Evolutionary conservation across 2,888 invertebrate genomes (phyloP).

Genomic region (Diaprepes abbreviatus): DNA sequence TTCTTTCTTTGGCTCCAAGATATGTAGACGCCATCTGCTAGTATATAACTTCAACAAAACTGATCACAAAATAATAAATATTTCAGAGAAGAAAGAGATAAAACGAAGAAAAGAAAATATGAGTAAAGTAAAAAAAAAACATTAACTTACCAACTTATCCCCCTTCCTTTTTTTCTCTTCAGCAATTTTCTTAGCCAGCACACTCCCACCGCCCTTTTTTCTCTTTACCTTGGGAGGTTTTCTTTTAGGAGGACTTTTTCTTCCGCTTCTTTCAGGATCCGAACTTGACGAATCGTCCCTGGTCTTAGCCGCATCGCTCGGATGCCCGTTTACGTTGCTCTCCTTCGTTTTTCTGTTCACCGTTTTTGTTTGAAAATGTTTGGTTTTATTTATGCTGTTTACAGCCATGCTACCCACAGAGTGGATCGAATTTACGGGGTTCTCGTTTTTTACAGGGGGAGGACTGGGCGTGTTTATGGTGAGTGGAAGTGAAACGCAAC

Average conservation of each 20-base stretch:
- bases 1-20: too few species aligned
- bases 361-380: slow-evolving; percentile 62
- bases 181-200: slow-evolving; percentile 67
- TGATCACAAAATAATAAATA: too few species aligned
- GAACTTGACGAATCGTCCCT: slow-evolving; percentile 78
- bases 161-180: slow-evolving; percentile 74
- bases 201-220: slow-evolving; percentile 71
- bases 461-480: slow-evolving; percentile 66
- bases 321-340: slow-evolving; percentile 46
- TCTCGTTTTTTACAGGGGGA: slow-evolving; percentile 65
- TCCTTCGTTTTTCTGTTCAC: slow-evolving; percentile 51
- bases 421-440: slow-evolving; percentile 71
- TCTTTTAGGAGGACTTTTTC: slow-evolving; percentile 73
- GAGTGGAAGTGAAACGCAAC: slow-evolving; percentile 79
- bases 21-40: too few species aligned
- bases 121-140: background rate
- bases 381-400: slow-evolving; percentile 73
- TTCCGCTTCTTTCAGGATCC: slow-evolving; percentile 70
- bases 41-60: too few species aligned
- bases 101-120: slow-evolving; percentile 3
- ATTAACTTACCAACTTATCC: slow-evolving; percentile 50
- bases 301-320: slow-evolving; percentile 48
- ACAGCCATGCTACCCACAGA: slow-evolving; percentile 76
- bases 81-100: too few species aligned
- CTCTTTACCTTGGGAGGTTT: slow-evolving; percentile 76